Evolutionary conservation across 2,888 invertebrate species (phyloP).

Genomic region (Neoscelio sp.): DNA sequence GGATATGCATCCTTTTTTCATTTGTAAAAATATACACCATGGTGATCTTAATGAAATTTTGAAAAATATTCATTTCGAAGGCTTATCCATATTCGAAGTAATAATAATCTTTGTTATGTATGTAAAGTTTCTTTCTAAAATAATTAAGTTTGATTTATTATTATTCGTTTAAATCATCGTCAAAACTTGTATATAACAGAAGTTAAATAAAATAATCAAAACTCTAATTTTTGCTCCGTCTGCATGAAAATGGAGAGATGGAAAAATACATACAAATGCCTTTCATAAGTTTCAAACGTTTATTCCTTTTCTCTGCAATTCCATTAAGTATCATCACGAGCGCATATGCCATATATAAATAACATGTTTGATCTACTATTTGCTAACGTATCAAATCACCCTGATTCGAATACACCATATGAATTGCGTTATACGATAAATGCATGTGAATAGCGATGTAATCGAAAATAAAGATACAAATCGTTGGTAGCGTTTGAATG

Average conservation of each 20-base stretch:
- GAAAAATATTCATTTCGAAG: constrained; percentile 14
- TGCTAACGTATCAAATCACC: constrained; percentile 51
- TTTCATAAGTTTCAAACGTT: no score
- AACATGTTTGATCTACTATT: constrained; percentile 48
- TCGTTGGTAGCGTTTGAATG: constrained; percentile 54
- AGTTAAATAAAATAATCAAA: no score
- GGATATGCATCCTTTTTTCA: constrained; percentile 48
- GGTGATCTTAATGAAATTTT: constrained; percentile 8
- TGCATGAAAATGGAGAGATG: no score
- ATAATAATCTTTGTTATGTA: no score
- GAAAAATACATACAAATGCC: no score
- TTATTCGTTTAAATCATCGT: no score
- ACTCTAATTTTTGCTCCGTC: no score
- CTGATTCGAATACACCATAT: constrained; percentile 55
- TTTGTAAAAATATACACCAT: constrained; percentile 54
- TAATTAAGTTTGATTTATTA: no score
- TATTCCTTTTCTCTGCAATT: constrained; percentile 4
- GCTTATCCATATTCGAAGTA: no score
- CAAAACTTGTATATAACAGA: no score
- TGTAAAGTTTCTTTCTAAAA: no score
- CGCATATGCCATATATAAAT: constrained; percentile 44
- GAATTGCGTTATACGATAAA: constrained; percentile 59
- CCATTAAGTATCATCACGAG: constrained; percentile 25
- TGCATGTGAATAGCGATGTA: constrained; percentile 59
- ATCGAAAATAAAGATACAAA: constrained; percentile 56